These are phyloP conservation scores for Blastomussa wellsi DNA, from an alignment of 92 coral and sea anemone genomes.

Conservation along the genomic window DNA sequence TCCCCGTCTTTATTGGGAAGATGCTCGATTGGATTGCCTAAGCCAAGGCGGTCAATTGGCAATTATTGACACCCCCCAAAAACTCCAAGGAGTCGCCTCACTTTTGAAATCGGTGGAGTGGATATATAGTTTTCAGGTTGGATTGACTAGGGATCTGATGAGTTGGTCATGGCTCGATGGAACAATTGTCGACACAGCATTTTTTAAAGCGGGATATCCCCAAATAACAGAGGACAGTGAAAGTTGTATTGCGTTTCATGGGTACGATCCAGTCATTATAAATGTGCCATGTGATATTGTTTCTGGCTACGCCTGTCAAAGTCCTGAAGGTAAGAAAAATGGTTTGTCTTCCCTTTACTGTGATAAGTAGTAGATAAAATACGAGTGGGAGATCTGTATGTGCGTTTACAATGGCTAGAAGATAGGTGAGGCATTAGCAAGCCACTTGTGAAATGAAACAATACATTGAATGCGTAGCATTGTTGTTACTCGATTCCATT, in stretches of 20 bases:
- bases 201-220: constrained; percentile 12
- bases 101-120: neutral
- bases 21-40: constrained; percentile 4
- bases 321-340: constrained; percentile 5
- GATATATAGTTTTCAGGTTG: neutral
- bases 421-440: no score
- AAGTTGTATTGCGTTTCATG: neutral
- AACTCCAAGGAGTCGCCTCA: neutral
- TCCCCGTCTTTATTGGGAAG: neutral
- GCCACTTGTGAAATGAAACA: no score
- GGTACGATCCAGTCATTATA: neutral
- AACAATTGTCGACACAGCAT: neutral
- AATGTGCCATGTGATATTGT: neutral
- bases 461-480: no score
- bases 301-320: constrained; percentile 9
- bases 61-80: neutral
- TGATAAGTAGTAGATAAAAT: no score
- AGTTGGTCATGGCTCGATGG: constrained; percentile 26
- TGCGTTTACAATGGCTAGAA: no score
- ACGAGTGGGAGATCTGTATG: no score
- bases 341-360: no score
- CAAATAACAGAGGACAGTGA: neutral
- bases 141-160: neutral
- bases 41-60: neutral
- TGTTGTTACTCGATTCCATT: no score